Conservation (phyloP, 1,140 invertebrate species). For the Tribolium madens region DNA sequence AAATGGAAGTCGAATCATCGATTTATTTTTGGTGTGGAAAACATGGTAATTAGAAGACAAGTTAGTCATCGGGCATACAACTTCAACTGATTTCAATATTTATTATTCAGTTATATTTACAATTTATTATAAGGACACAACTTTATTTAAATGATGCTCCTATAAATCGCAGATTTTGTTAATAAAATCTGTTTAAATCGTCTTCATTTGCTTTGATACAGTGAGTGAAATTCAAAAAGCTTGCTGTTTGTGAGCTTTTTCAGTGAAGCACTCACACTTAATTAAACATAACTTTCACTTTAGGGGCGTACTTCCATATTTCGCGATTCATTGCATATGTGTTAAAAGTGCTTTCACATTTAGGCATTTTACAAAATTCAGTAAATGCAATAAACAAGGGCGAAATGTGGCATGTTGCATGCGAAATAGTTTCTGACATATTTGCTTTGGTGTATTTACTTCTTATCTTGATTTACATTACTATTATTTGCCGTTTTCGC, state of each 20-base stretch:
- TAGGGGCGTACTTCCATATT: neutral
- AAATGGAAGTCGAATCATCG: too few species aligned
- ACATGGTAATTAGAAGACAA: neutral
- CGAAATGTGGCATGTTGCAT: constrained; percentile 2
- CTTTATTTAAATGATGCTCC: too few species aligned
- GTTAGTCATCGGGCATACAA: neutral
- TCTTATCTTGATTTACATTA: constrained; percentile 26
- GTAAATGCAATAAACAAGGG: neutral
- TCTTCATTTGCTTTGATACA: neutral
- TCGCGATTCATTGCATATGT: constrained; percentile 9
- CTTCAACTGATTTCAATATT: neutral
- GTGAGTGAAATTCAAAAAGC: neutral
- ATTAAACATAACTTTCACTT: constrained; percentile 23
- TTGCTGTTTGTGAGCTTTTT: neutral
- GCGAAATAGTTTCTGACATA: neutral
- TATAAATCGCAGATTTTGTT: neutral
- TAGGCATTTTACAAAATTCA: neutral
- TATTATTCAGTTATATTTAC: neutral
- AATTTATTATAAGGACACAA: too few species aligned
- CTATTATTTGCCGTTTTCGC: constrained; percentile 15
- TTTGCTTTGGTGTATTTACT: constrained; percentile 1
- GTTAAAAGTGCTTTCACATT: neutral
- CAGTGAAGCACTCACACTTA: constrained; percentile 4
- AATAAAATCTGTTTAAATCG: neutral
- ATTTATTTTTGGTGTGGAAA: neutral